phyloP scores from a whole-genome alignment of 53 echinoderm and acorn worm species.

The Patiria pectinifera region DNA sequence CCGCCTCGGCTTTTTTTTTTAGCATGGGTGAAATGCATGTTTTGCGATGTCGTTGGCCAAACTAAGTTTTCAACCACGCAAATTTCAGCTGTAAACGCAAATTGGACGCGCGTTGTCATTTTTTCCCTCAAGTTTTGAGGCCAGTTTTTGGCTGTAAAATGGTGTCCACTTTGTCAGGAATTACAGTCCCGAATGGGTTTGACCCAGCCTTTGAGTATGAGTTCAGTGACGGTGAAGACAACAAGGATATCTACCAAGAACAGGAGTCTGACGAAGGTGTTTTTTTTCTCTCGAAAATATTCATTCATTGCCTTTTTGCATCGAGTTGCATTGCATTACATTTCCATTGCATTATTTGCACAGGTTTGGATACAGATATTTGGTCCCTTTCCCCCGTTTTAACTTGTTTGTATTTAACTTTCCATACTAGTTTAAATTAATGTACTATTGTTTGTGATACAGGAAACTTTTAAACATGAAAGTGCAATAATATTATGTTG shows the following conservation, averaged over 20 bases:
- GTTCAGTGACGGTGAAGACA: slow-evolving; percentile 94
- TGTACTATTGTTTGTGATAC: no score
- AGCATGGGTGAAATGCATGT: not conserved
- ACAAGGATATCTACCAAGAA: slow-evolving; percentile 63
- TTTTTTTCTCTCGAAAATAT: not conserved
- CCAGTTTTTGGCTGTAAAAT: slow-evolving; percentile 21
- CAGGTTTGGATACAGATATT: no score
- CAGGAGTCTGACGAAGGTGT: slow-evolving; percentile 86
- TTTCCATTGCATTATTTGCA: not conserved
- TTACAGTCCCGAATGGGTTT: slow-evolving; percentile 74
- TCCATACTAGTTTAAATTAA: no score
- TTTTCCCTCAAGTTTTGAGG: not conserved
- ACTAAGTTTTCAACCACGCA: not conserved
- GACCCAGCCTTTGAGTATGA: slow-evolving; percentile 92
- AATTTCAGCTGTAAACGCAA: not conserved
- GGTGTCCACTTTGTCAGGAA: slow-evolving; percentile 43
- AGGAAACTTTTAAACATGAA: no score
- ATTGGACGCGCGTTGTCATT: not conserved
- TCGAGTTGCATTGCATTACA: not conserved
- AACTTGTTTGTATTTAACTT: no score
- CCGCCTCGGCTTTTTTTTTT: slow-evolving; percentile 4
- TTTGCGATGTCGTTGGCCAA: not conserved
- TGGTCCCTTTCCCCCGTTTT: no score
- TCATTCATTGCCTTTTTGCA: not conserved
- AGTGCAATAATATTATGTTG: no score